Conservation (phyloP, 2,797 vertebrate species). For the Capromys pilorides region DNA sequence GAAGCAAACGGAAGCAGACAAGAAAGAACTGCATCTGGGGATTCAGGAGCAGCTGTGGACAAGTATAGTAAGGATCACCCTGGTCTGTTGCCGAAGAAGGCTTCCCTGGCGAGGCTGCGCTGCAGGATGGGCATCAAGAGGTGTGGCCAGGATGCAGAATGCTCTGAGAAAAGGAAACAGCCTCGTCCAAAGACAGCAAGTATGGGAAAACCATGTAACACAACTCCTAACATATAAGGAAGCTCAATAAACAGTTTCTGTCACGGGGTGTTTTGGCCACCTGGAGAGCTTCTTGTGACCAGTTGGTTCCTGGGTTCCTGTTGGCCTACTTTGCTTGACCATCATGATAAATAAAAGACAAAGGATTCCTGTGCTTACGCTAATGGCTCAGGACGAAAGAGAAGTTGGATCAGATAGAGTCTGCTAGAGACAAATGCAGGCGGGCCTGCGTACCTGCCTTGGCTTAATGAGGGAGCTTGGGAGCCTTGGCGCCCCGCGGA, state of each 20-base stretch:
- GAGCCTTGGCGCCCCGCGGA: neutral
- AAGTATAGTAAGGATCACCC: too few species aligned
- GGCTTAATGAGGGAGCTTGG: neutral
- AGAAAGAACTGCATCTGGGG: fast-evolving
- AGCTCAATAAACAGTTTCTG: neutral
- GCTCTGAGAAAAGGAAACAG: neutral
- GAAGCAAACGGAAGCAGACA: neutral
- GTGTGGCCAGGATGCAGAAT: neutral
- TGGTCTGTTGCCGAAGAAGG: neutral
- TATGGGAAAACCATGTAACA: neutral
- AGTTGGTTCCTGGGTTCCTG: fast-evolving
- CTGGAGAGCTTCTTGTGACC: neutral
- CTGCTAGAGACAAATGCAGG: fast-evolving
- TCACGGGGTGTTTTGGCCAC: neutral
- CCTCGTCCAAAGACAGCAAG: neutral
- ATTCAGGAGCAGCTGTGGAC: neutral
- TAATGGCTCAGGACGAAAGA: neutral
- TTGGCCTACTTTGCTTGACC: neutral
- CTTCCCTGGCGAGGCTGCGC: neutral
- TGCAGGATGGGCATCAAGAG: neutral
- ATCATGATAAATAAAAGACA: neutral
- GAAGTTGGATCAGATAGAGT: fast-evolving
- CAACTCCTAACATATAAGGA: neutral
- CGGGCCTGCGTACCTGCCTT: neutral
- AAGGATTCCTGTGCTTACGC: neutral